phyloP scores from a whole-genome alignment of 2,113 vertebrate genomes.

The Elachura formosa region DNA sequence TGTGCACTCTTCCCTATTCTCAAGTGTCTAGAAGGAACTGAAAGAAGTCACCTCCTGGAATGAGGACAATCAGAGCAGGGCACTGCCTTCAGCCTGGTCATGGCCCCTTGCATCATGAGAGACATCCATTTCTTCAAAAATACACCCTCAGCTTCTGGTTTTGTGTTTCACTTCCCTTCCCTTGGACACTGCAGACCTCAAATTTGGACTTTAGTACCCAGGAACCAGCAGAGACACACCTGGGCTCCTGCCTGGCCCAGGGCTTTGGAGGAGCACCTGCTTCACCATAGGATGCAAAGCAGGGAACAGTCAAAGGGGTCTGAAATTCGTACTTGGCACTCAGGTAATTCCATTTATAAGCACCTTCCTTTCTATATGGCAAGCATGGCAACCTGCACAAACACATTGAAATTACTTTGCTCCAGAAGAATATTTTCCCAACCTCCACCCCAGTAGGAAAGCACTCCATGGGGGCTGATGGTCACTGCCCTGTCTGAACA shows the following conservation, averaged over 20 bases:
- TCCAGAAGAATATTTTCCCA: neutral
- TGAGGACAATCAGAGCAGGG: neutral
- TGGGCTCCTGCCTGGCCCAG: neutral
- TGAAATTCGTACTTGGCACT: neutral
- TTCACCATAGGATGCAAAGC: neutral
- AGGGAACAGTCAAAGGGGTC: neutral
- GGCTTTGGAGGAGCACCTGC: neutral
- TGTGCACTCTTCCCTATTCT: neutral
- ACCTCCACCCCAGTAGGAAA: neutral
- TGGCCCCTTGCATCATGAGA: neutral
- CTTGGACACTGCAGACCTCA: neutral
- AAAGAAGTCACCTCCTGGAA: neutral
- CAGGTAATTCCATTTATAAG: neutral
- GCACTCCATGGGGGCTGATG: fast-evolving
- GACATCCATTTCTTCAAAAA: neutral
- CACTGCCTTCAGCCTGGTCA: neutral
- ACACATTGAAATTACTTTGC: neutral
- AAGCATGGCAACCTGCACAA: fast-evolving
- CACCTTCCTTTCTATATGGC: fast-evolving
- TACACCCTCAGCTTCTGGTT: neutral
- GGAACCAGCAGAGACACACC: neutral
- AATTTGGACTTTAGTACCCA: neutral
- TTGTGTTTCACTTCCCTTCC: neutral
- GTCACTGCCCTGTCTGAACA: neutral
- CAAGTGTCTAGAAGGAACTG: neutral